Evolutionary conservation across 2,113 vertebrate genomes (phyloP), one percentile per base, ranked within the genome.

Genomic region (Nibea albiflora): DNA sequence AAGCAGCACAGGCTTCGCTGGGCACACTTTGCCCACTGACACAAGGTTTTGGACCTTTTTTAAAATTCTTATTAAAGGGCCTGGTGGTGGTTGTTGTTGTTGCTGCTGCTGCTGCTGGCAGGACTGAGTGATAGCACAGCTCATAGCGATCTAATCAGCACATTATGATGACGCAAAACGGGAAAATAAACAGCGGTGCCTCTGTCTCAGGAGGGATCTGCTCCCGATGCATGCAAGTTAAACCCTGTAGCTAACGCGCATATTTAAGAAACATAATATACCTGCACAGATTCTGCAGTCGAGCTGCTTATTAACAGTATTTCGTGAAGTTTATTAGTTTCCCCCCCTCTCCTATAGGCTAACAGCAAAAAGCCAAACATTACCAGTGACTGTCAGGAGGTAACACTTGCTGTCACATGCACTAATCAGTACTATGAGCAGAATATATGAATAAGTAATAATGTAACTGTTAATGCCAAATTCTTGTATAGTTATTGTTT

Each of bases 101-200:
- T 39, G 35, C 8, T 9, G 35, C 8, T 39, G 35, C 17, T 42
- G 24, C 15, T 72, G 28, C 60, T 52, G 73, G 3, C 8, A 31
- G 63, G 19, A 49, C 70, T n/a, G 39, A 72, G 63, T 11, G 65
- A 69, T 47, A 46, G 74, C 64, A 66, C 47, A 49, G 39, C 31
- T 84, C 4, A 8, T 2, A n/a, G 66, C 31, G 42, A 74, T 83
- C 77, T 65, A 57, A 91, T 91, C 88, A 85, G 84, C 87, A 85
- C 88, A 76, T 80, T 77, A 76, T 91, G 89, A 90, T 94, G 91
- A 94, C 89, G 90, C 89, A 80, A 86, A 84, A 85, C 70, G 50
- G 58, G 78, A 47, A 91, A 80, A 78, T 90, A 91, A 93, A 93
- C 90, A 87, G 35, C 20, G 39, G 62, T 20, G 42, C 11, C 50